A percentile compares a stretch with the other conserved stretches of the same genome.
These are phyloP conservation scores for Parazoanthus atlanticus DNA, from an alignment of 92 coral and sea anemone genomes.

Conservation along the genomic window DNA sequence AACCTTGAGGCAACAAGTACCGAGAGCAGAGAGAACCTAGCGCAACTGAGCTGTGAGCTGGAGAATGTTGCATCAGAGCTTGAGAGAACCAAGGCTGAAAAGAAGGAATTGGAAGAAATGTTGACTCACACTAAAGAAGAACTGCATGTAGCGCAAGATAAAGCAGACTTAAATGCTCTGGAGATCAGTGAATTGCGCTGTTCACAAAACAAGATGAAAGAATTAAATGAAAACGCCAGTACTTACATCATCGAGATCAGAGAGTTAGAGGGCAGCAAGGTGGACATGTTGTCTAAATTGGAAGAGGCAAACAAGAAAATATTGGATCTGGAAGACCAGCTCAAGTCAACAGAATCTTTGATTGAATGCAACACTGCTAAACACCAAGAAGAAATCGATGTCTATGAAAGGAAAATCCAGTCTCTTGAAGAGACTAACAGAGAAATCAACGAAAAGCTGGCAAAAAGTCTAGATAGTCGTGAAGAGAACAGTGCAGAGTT, in stretches of 20 bases:
- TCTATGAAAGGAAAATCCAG: conserved; percentile 30
- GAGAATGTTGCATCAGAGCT: conserved; percentile 46
- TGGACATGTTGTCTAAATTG: conserved; percentile 51
- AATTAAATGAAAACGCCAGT: conserved; percentile 43
- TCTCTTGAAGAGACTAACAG: conserved; percentile 40
- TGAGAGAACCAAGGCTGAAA: conserved; percentile 45
- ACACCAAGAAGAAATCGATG: conserved; percentile 49
- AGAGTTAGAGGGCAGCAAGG: conserved; percentile 39
- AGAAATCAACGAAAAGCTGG: not conserved
- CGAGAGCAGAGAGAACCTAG: conserved; percentile 37
- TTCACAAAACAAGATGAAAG: conserved; percentile 46
- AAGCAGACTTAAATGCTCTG: conserved; percentile 29
- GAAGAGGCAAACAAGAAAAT: conserved; percentile 47
- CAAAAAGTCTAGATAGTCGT: conserved; percentile 17
- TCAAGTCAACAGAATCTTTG: conserved; percentile 27
- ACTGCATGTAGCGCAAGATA: conserved; percentile 52
- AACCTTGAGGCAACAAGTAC: not conserved
- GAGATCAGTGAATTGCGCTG: conserved; percentile 43
- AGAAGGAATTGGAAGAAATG: conserved; percentile 54
- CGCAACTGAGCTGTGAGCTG: conserved; percentile 47
- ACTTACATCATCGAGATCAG: conserved; percentile 40
- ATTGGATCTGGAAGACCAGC: conserved; percentile 28
- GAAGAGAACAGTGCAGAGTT: not conserved
- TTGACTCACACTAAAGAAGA: conserved; percentile 60
- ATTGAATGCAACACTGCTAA: conserved; percentile 10